Conservation (phyloP, 2,888 invertebrate genomes). For the Dioctria rufipes region DNA sequence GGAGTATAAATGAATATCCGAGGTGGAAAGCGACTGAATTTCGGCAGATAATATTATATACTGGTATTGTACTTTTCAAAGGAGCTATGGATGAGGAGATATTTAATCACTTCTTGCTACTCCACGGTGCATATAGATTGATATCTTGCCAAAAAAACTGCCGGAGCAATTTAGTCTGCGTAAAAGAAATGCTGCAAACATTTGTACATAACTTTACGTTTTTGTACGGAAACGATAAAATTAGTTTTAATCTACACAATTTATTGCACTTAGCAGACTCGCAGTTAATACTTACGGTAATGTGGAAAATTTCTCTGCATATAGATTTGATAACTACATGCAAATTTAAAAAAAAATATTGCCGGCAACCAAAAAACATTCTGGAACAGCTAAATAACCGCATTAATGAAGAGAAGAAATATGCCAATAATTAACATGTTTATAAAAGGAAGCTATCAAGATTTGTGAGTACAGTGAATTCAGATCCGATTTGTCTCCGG, state of each 20-base stretch:
- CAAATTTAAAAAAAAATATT: conserved; percentile 23
- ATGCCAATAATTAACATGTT: neutral
- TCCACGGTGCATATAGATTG: conserved; percentile 1
- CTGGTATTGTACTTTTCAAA: neutral
- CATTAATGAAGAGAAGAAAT: neutral
- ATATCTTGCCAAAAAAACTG: conserved; percentile 5
- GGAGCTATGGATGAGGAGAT: neutral
- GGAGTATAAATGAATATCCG: neutral
- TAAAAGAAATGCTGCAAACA: conserved; percentile 8
- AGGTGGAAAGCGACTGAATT: conserved; percentile 17
- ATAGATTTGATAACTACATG: conserved; percentile 33
- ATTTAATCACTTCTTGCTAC: neutral
- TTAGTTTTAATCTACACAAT: conserved; percentile 18
- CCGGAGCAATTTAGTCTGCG: neutral
- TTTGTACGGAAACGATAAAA: neutral
- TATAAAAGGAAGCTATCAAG: neutral
- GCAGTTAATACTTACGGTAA: neutral
- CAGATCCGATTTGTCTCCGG: neutral
- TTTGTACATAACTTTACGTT: neutral
- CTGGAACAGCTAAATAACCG: conserved; percentile 38
- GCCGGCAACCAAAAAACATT: conserved; percentile 15
- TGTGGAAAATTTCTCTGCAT: conserved; percentile 44
- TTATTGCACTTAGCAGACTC: neutral
- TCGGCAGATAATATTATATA: conserved; percentile 13
- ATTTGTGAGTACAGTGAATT: too few relatives aligned